phyloP scores from a whole-genome alignment of 2,888 invertebrate genomes.

The Chydorus sphaericus region DNA sequence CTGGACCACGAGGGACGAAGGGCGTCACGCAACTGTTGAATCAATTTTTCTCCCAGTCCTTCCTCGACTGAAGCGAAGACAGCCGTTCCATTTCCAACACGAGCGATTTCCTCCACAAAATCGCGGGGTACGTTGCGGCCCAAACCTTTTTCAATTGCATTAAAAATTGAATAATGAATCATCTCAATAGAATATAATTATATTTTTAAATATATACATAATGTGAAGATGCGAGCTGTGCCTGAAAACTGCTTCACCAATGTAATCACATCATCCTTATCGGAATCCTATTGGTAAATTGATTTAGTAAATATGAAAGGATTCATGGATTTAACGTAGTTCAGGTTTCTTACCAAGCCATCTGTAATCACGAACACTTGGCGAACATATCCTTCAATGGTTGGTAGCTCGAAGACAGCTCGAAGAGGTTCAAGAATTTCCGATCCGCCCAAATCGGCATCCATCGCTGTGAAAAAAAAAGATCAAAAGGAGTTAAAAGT shows the following conservation, averaged over 20 bases:
- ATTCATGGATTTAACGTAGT: too few relatives aligned
- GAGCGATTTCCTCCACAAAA: conserved; percentile 27
- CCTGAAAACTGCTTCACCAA: conserved; percentile 22
- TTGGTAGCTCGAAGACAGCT: conserved; percentile 20
- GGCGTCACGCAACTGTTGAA: conserved; percentile 22
- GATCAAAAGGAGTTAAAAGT: not conserved
- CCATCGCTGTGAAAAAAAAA: too few relatives aligned
- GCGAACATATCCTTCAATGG: conserved; percentile 21
- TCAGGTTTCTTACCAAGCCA: conserved; percentile 25
- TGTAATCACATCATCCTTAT: conserved; percentile 24
- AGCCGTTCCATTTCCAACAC: conserved; percentile 26
- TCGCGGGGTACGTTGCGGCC: conserved; percentile 26
- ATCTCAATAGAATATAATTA: too few relatives aligned
- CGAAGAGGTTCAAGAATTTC: conserved; percentile 25
- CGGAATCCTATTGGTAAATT: conserved; percentile 22
- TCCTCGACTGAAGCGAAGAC: conserved; percentile 26
- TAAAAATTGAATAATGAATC: too few relatives aligned
- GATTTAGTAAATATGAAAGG: too few relatives aligned
- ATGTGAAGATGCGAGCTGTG: conserved; percentile 24
- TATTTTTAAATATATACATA: conserved; percentile 21
- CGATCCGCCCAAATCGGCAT: conserved; percentile 26
- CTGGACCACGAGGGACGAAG: conserved; percentile 21
- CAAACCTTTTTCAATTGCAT: conserved; percentile 20
- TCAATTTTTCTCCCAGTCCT: conserved; percentile 23
- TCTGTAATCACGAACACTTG: conserved; percentile 29